Evolutionary conservation across 2,797 vertebrate species (phyloP).

Genomic region (Cyclopterus lumpus): DNA sequence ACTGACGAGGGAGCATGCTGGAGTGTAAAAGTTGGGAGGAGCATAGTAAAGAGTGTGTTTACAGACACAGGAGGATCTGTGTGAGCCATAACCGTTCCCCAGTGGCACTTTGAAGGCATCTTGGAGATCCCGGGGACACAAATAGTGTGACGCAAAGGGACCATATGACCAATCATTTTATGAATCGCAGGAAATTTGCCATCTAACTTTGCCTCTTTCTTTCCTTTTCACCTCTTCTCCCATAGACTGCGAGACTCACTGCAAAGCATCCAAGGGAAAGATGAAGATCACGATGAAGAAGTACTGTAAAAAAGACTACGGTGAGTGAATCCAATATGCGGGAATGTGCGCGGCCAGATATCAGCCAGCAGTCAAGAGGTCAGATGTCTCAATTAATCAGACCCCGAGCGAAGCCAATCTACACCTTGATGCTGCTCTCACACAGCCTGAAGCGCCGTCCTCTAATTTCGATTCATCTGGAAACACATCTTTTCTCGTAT

Average conservation of each 20-base stretch:
- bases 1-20: slow-evolving; percentile 79
- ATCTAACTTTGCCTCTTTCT: neutral
- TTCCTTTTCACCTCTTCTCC: slow-evolving; percentile 21
- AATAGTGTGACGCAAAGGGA: slow-evolving; percentile 29
- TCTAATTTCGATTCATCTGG: slow-evolving; percentile 21
- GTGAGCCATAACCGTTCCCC: slow-evolving; percentile 80
- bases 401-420: slow-evolving; percentile 26
- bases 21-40: slow-evolving; percentile 49
- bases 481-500: slow-evolving; percentile 24
- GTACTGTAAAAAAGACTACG: slow-evolving; percentile 99
- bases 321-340: slow-evolving; percentile 84
- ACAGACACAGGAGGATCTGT: slow-evolving; percentile 84
- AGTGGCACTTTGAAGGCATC: slow-evolving; percentile 53
- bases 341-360: slow-evolving; percentile 42
- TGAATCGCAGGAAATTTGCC: neutral
- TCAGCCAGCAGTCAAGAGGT: slow-evolving; percentile 56
- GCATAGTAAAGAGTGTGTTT: slow-evolving; percentile 59
- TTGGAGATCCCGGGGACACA: slow-evolving; percentile 18
- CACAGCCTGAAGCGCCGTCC: slow-evolving; percentile 29
- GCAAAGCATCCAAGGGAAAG: slow-evolving; percentile 97
- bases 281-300: slow-evolving; percentile 99
- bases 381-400: slow-evolving; percentile 67
- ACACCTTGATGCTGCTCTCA: slow-evolving; percentile 38
- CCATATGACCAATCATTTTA: neutral
- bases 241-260: slow-evolving; percentile 94